Evolutionary conservation across 2,113 vertebrate genomes (phyloP).

Genomic region (Malurus melanocephalus): DNA sequence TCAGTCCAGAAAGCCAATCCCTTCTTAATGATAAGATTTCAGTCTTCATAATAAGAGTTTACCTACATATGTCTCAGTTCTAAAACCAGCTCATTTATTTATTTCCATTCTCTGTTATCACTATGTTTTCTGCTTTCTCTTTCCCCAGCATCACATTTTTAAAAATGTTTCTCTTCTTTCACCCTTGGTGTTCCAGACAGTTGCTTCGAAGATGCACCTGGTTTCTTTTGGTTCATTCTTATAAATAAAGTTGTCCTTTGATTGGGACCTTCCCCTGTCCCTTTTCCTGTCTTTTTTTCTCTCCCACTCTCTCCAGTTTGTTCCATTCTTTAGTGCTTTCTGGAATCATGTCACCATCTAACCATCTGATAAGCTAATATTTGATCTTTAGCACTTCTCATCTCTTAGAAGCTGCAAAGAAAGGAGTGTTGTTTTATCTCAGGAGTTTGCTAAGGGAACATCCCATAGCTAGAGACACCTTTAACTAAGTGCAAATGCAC

Average conservation of each 20-base stretch:
- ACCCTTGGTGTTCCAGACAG: not conserved
- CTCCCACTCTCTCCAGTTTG: not conserved
- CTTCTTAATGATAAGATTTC: not conserved
- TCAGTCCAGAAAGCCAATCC: not conserved
- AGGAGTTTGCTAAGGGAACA: not conserved
- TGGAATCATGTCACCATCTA: not conserved
- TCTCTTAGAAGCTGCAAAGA: not conserved
- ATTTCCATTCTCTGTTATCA: not conserved
- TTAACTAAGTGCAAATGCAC: not conserved
- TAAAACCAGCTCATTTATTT: not conserved
- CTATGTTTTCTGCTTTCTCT: not conserved
- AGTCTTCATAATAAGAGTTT: not conserved
- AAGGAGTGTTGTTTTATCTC: not conserved
- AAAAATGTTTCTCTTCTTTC: not conserved
- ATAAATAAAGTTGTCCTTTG: not conserved
- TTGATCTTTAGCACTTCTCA: not conserved
- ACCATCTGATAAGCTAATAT: not conserved
- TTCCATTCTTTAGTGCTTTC: not conserved
- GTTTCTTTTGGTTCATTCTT: not conserved
- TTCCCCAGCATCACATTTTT: not conserved
- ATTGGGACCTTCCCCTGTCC: not conserved
- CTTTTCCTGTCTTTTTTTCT: not conserved
- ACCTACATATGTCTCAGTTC: not conserved
- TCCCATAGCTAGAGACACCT: not conserved
- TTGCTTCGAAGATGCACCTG: not conserved